Conservation (phyloP, 2,113 vertebrate species). For the Choloepus hoffmanni region DNA sequence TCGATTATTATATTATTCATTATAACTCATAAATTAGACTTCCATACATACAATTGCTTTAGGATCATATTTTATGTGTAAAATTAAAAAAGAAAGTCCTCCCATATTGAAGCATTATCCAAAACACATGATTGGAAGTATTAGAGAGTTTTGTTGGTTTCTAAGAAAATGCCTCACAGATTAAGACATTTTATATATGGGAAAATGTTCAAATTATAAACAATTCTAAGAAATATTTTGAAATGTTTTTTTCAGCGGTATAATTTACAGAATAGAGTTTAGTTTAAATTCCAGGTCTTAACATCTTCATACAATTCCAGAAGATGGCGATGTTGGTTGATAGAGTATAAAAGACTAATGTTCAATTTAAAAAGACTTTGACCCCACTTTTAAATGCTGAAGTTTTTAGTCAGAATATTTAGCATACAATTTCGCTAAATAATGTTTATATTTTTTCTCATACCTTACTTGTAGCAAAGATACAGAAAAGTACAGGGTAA, state of each 20-base stretch:
- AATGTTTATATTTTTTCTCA: not conserved
- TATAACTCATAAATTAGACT: conserved; percentile 12
- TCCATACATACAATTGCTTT: conserved; percentile 37
- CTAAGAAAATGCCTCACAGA: not conserved
- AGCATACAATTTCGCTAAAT: conserved; percentile 47
- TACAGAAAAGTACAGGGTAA: conserved; percentile 76
- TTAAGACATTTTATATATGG: conserved; percentile 26
- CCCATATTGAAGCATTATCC: not conserved
- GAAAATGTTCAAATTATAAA: conserved; percentile 53
- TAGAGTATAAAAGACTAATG: conserved; percentile 62
- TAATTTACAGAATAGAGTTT: conserved; percentile 26
- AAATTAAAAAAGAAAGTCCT: conserved; percentile 48
- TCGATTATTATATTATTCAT: conserved; percentile 59
- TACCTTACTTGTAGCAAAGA: conserved; percentile 72
- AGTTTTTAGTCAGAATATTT: conserved; percentile 58
- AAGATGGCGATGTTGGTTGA: conserved; percentile 88
- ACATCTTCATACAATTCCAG: conserved; percentile 78
- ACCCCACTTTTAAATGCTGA: conserved; percentile 37
- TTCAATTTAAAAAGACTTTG: conserved; percentile 35
- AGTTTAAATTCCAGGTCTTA: conserved; percentile 55
- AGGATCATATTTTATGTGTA: conserved; percentile 49
- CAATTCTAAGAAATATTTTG: not conserved
- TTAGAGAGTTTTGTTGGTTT: not conserved
- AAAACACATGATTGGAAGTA: not conserved
- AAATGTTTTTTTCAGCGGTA: conserved; percentile 48